These are phyloP conservation scores for Eumacrocentrus americanus DNA, from an alignment of 2,888 invertebrate species.

Conservation along the genomic window DNA sequence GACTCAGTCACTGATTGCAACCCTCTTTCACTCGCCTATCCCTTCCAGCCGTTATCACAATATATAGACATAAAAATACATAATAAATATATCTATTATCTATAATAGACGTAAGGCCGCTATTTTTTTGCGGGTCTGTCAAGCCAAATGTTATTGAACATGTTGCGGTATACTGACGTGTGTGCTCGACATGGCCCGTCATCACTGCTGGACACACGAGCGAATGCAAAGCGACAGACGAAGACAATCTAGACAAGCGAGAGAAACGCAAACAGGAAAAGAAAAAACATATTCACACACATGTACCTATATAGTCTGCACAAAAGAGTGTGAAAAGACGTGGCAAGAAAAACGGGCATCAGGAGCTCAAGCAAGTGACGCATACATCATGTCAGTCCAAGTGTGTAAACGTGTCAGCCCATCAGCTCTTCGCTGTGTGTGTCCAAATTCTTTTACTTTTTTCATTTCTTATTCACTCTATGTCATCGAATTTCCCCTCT, in stretches of 20 bases:
- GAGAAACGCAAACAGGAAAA: background rate
- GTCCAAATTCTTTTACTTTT: slow-evolving; percentile 25
- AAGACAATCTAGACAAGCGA: background rate
- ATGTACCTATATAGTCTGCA: no score
- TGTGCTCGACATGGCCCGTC: background rate
- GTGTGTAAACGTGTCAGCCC: no score
- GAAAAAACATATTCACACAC: background rate
- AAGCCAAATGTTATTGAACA: background rate
- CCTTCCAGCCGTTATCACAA: background rate
- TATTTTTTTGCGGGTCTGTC: background rate
- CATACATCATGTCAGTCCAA: no score
- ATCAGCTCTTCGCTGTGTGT: no score
- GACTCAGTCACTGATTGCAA: background rate
- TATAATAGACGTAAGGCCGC: no score
- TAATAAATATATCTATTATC: no score
- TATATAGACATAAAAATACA: background rate
- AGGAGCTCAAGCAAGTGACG: no score
- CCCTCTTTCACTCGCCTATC: background rate
- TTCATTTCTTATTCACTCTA: slow-evolving; percentile 8
- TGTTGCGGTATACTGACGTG: background rate
- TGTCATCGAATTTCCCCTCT: slow-evolving; percentile 23
- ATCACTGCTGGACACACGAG: background rate
- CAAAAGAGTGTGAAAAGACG: no score
- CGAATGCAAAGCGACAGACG: background rate
- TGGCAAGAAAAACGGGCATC: no score